Percentiles rank a stretch among this genome's conserved stretches.
Conservation (phyloP, 2,113 vertebrate species). For the Rhinoderma darwinii region DNA sequence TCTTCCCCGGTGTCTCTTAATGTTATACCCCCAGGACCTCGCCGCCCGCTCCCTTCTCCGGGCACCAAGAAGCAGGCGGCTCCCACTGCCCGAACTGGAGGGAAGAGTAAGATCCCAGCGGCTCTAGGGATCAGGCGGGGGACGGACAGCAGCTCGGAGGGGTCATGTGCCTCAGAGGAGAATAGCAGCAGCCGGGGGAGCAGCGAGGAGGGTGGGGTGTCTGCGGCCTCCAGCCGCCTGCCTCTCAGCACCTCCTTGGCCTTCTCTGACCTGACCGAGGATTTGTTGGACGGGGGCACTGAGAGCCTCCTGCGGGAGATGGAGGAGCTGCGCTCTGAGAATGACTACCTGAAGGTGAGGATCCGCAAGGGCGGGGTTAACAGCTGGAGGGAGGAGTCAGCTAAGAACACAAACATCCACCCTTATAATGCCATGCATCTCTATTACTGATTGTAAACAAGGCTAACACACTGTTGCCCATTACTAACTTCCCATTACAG, state of each 20-base stretch:
- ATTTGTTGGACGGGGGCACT: constrained; percentile 86
- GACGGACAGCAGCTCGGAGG: constrained; percentile 92
- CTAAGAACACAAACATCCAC: not conserved
- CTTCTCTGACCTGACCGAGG: constrained; percentile 96
- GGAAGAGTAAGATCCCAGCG: constrained; percentile 59
- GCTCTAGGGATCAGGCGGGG: constrained; percentile 58
- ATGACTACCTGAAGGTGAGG: constrained; percentile 95
- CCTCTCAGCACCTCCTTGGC: constrained; percentile 90
- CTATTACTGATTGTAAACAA: too few species aligned
- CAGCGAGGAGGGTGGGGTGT: constrained; percentile 79
- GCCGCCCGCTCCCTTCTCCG: constrained; percentile 70
- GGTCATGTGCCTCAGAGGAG: constrained; percentile 90
- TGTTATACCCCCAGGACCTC: constrained; percentile 77
- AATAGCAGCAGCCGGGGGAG: constrained; percentile 81
- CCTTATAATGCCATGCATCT: not conserved
- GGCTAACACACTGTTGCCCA: not conserved
- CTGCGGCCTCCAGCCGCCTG: constrained; percentile 84
- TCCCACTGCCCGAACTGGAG: constrained; percentile 69
- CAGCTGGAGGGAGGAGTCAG: not conserved
- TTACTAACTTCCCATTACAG: too few species aligned
- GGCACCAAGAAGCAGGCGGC: constrained; percentile 66
- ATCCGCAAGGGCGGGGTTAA: constrained; percentile 15
- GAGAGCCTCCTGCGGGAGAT: constrained; percentile 89
- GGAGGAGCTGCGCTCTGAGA: constrained; percentile 95
- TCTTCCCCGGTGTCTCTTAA: constrained; percentile 71